These are phyloP conservation scores for Scaptomyza flava DNA, from an alignment of 2,888 invertebrate genomes.

Conservation along the genomic window DNA sequence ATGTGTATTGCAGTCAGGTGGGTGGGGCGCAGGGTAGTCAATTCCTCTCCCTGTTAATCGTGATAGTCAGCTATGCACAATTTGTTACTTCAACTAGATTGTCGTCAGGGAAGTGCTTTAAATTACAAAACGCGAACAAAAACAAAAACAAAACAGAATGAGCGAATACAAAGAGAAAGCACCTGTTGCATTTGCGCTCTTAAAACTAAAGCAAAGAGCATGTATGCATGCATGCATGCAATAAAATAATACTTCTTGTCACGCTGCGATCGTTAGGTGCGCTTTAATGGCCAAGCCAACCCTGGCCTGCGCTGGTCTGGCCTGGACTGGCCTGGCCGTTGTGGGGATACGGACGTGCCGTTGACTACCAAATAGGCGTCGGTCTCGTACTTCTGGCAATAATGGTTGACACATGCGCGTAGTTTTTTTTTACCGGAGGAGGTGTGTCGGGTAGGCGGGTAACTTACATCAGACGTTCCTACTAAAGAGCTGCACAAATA, in stretches of 20 bases:
- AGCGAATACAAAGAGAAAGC: not conserved
- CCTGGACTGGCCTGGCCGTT: not conserved
- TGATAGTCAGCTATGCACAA: slow-evolving; percentile 38
- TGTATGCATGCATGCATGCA: slow-evolving; percentile 7
- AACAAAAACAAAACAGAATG: not conserved
- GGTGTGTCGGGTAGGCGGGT: too few species aligned
- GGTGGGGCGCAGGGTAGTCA: not conserved
- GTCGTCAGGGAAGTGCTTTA: slow-evolving; percentile 3
- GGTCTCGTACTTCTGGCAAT: slow-evolving; percentile 21
- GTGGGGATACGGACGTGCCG: slow-evolving; percentile 30
- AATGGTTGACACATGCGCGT: slow-evolving; percentile 64
- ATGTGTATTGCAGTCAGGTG: not conserved
- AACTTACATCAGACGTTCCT: too few species aligned
- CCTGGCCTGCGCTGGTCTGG: slow-evolving; percentile 12
- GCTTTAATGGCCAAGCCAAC: slow-evolving; percentile 18
- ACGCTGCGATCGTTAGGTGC: slow-evolving; percentile 50
- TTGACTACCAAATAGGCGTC: slow-evolving; percentile 37
- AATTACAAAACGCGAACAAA: not conserved
- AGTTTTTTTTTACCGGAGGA: slow-evolving; percentile 4
- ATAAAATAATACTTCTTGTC: slow-evolving; percentile 51
- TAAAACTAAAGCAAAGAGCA: slow-evolving; percentile 21
- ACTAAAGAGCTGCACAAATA: too few species aligned
- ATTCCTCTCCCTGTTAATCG: slow-evolving; percentile 24
- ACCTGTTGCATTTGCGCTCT: slow-evolving; percentile 27
- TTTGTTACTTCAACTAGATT: slow-evolving; percentile 18